phyloP scores from a whole-genome alignment of 2,797 vertebrate genomes.

The Taenioides sp. region DNA sequence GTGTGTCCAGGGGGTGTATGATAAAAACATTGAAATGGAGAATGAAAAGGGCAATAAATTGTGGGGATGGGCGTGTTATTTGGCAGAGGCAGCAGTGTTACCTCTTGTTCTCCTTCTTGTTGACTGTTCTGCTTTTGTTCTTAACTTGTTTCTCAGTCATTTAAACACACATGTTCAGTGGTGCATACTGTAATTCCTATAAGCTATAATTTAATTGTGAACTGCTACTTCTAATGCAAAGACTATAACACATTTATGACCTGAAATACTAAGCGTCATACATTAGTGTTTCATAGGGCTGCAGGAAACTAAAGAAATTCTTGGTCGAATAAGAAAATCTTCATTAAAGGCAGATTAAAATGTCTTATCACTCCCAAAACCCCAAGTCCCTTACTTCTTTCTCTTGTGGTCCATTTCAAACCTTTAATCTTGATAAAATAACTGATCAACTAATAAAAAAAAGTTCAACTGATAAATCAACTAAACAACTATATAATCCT shows the following conservation, averaged over 20 bases:
- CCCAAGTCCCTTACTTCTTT: no score
- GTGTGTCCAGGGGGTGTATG: slow-evolving; percentile 53
- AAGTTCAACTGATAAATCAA: no score
- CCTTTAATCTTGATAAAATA: no score
- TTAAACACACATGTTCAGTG: slow-evolving; percentile 3
- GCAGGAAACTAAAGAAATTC: no score
- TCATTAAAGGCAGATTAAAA: no score
- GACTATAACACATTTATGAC: neutral
- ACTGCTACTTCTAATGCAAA: neutral
- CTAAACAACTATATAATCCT: no score
- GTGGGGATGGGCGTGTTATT: slow-evolving; percentile 81
- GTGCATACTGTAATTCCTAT: neutral
- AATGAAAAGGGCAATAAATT: slow-evolving; percentile 84
- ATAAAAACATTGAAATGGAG: slow-evolving; percentile 81
- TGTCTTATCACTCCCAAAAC: no score
- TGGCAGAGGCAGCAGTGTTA: slow-evolving; percentile 85
- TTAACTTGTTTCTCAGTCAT: slow-evolving; percentile 67
- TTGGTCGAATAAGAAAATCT: no score
- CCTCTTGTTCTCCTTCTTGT: slow-evolving; percentile 92
- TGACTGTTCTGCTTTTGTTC: slow-evolving; percentile 72
- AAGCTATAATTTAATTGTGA: neutral
- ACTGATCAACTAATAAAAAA: no score
- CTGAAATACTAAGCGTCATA: neutral
- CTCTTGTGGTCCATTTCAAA: no score
- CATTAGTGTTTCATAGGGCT: no score